Base-by-base conservation (phyloP, 2,797 vertebrate genomes). In the Acomys russatus region DNA sequence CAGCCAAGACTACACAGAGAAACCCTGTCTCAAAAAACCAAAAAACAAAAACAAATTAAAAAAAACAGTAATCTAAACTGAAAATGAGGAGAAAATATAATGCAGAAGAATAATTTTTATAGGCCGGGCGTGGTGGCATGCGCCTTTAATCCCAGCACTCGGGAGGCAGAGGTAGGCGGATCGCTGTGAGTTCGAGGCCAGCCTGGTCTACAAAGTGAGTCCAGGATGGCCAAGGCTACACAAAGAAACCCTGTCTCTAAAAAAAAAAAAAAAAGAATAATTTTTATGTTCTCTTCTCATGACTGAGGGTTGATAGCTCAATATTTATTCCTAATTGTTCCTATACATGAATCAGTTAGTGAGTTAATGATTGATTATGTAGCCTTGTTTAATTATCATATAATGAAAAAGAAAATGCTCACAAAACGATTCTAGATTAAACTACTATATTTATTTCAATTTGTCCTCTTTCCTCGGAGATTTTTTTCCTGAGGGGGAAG, bases 401-500 rank as follows among this genome's bases (percentile, higher is more conserved):
- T 38, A 79, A 74, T 83, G 23, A 82, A 86, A 74, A 94, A 90
- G 64, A 18, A 89, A 91, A 73, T 76, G 33, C 94, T 88, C 28
- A 90, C 71, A 35, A 91, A 87, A 8, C 12, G n/a, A 85, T 12
- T 92, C 73, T 6, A 70, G 89, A 93, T 94, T 78, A 90, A 23
- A 49, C 33, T 93, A 25, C 56, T 92, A 77, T 64, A 64, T 59
- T 90, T 17, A 91, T 64, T 5, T 91, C 76, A 92, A 56, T 93
- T 93, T 79, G 15, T 77, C 56, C 94, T 97, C 28, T 85, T 61
- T 71, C n/a, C 71, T 88, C 44, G 82, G n/a, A 91, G 35, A 82
- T 64, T 93, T 94, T 96, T 66, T 11, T 44, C 44, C 12, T 28
- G 15, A 85, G 15, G 17, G 17, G 6, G 38, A 63, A 84, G 63